Base-by-base conservation (phyloP, 2,797 vertebrate species). In the Tiaroga cobitis region DNA sequence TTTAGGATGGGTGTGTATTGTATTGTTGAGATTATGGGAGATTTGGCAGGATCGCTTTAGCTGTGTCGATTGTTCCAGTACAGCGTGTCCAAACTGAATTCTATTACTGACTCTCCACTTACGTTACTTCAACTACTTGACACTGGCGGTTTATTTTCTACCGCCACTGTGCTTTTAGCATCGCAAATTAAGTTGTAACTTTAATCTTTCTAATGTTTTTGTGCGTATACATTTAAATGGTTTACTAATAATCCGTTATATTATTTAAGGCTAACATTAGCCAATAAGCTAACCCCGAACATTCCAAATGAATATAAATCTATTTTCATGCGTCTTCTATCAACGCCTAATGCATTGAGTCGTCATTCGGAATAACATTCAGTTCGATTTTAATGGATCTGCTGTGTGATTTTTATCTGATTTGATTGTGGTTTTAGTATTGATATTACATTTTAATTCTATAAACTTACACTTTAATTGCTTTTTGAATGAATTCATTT, bases 61-160 rank as follows among this genome's bases (percentile, higher is more conserved):
- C 77, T 74, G 56, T 85, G 69, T 41, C 84, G 56, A 81, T 85
- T 85, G 78, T 80, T 85, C 77, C 68, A 74, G 78, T 67, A 85
- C 84, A 54, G 78, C 59, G 69, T 85, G 84, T 85, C 77, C 84
- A 34, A 67, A 54, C 24, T 85, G 83, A 41, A 72, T 85, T 68
- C 41, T 63, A 85, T 63, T 79, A 78, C 65, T 7, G 68, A 29
- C 21, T 37, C 3, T 39, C 9, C 68, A 16, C 29, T 39, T 37
- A 46, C 15, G 15, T 49, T 49, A 10, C 43, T 24, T 67, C 46
- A 74, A 74, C 63, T 13, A 54, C 10, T 70, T 39, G 1, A 72
- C 49, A 10, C 18, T 32, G 39, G 26, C 7, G 8, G 26, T 26
- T 37, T 80, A 51, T 46, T 32, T 70, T 26, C 16, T 13, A 21